Base-by-base conservation (phyloP, 2,888 invertebrate genomes). In the Lissocephala sabroskyi region DNA sequence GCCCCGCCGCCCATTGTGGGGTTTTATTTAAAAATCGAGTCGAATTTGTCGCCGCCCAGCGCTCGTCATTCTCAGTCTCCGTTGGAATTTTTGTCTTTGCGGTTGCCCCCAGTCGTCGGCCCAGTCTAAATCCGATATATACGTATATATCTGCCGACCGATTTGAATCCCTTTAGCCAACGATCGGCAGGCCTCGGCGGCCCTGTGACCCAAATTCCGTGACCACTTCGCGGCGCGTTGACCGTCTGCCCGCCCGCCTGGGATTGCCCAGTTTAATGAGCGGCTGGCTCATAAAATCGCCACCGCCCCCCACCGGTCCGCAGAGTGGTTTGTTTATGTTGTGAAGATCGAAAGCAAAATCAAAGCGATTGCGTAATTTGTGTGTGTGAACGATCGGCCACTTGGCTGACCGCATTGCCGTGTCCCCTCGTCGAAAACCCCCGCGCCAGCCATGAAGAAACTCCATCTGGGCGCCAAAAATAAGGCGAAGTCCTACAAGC, bases 381-480 rank as follows among this genome's bases (percentile, higher is more conserved):
- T 50, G 7, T 23, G 4, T 23, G 23, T 23, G 7, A 23, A 23
- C 4, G 7, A 23, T 5, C 4, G 23, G 7, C 4, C 7, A 23
- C 23, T 23, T 7, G 7, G n/a, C n/a, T n/a, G n/a, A n/a, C n/a
- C n/a, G n/a, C n/a, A n/a, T n/a, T n/a, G n/a, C n/a, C n/a, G n/a
- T n/a, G n/a, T n/a, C n/a, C n/a, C n/a, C n/a, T n/a, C n/a, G n/a
- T n/a, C n/a, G n/a, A n/a, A n/a, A n/a, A n/a, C 19, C 45, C 26
- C 28, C 16, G 10, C 13, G n/a, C 5, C 16, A 1, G 9, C 42
- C 44, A 55, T 81, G 80, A 81, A 81, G 71, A 81, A 81, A 48
- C 62, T 81, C 28, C 80, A 82, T 60, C 61, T 80, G 57, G 79
- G 74, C 46, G 81, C 62, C 50, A 78, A 80, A 45, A 45, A 49